Evolutionary conservation across 35 echinoderm and acorn worm genomes (phyloP).

Genomic region (Eucidaris tribuloides): DNA sequence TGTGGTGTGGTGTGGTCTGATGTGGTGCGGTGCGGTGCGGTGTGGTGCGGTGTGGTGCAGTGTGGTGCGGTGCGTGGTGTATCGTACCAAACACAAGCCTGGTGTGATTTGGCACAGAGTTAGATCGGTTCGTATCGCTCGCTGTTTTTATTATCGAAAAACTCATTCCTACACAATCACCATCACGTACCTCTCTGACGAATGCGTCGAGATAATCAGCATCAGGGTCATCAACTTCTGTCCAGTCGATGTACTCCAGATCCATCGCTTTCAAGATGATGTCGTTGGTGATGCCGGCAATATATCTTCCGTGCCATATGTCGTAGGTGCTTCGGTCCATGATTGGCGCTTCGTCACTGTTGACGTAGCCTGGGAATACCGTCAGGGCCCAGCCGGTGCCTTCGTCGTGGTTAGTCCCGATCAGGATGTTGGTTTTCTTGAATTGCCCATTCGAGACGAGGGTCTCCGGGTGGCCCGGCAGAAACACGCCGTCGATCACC

Average conservation of each 20-base stretch:
- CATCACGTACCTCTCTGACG: slow-evolving; percentile 29
- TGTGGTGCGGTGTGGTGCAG: no score
- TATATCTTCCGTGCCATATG: slow-evolving; percentile 25
- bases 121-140: no score
- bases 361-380: slow-evolving; percentile 29
- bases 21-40: no score
- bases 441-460: slow-evolving; percentile 57
- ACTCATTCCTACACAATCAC: no score
- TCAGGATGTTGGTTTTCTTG: slow-evolving; percentile 50
- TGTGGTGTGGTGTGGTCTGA: no score
- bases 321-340: slow-evolving; percentile 30
- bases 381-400: slow-evolving; percentile 42
- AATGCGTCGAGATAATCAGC: slow-evolving; percentile 58
- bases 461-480: slow-evolving; percentile 35
- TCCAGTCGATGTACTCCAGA: slow-evolving; percentile 61
- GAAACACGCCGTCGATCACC: slow-evolving; percentile 64
- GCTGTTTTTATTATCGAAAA: no score
- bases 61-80: no score
- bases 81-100: no score
- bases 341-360: slow-evolving; percentile 12
- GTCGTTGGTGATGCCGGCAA: slow-evolving; percentile 38
- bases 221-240: slow-evolving; percentile 22
- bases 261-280: slow-evolving; percentile 39
- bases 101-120: no score
- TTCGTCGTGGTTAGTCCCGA: slow-evolving; percentile 67